phyloP scores from a whole-genome alignment of 2,888 invertebrate genomes.

The Operophtera brumata region DNA sequence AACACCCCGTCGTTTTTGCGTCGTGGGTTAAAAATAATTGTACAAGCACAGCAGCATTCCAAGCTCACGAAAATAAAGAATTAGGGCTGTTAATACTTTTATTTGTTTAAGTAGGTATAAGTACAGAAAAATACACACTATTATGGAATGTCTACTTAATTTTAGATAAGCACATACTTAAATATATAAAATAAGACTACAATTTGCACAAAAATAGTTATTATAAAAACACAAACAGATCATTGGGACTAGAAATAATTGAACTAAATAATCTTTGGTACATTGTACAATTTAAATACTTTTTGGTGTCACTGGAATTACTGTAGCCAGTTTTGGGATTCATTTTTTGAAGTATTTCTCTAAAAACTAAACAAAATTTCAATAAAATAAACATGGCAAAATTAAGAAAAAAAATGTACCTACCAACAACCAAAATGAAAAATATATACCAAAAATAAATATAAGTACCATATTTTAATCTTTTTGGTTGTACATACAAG shows the following conservation, averaged over 20 bases:
- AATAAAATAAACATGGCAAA: no score
- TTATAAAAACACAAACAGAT: constrained; percentile 6
- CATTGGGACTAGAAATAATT: constrained; percentile 20
- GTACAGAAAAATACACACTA: background rate
- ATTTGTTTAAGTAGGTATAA: background rate
- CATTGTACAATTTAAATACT: background rate
- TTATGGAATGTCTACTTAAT: background rate
- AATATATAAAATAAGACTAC: background rate
- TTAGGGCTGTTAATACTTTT: background rate
- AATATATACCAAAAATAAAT: no score
- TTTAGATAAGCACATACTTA: background rate
- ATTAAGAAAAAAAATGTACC: no score
- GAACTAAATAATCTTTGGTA: constrained; percentile 10
- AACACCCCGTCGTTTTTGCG: no score
- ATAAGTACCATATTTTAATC: no score
- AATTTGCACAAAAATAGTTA: background rate
- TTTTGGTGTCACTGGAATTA: background rate
- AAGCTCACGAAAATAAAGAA: background rate
- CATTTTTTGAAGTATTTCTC: no score
- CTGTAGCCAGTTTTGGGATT: no score
- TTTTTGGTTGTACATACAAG: no score
- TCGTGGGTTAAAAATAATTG: no score
- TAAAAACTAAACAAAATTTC: no score
- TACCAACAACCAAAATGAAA: no score
- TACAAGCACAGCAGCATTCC: no score